phyloP scores from a whole-genome alignment of 2,113 vertebrate genomes.

The Donacobius atricapilla region DNA sequence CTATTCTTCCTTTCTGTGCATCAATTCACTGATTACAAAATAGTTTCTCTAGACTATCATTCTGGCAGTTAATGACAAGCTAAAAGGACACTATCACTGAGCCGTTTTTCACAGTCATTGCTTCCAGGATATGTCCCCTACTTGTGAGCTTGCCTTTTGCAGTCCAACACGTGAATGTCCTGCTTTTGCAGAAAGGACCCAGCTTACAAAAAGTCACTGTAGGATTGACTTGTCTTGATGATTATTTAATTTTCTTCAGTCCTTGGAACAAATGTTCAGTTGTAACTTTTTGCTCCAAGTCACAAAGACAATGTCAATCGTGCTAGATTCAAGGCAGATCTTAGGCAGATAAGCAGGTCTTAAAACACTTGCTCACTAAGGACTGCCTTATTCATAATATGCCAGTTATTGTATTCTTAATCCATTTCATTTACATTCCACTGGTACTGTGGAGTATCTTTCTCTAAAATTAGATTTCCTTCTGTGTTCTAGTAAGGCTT shows the following conservation, averaged over 20 bases:
- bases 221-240: neutral
- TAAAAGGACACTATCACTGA: neutral
- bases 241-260: neutral
- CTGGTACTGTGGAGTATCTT: neutral
- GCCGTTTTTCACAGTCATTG: neutral
- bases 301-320: rapidly evolving
- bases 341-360: neutral
- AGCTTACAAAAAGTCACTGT: neutral
- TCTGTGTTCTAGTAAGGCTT: neutral
- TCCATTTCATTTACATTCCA: rapidly evolving
- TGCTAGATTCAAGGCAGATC: neutral
- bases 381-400: neutral
- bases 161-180: neutral
- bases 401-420: neutral
- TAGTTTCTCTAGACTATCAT: neutral
- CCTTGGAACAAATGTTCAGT: neutral
- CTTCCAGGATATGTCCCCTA: neutral
- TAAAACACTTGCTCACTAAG: neutral
- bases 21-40: neutral
- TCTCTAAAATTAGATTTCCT: neutral
- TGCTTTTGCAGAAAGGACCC: neutral
- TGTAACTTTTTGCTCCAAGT: neutral
- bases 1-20: neutral
- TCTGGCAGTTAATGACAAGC: neutral
- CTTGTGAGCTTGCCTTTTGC: neutral